These are phyloP conservation scores for Plagodis dolabraria DNA, from an alignment of 2,888 invertebrate genomes.

Conservation along the genomic window DNA sequence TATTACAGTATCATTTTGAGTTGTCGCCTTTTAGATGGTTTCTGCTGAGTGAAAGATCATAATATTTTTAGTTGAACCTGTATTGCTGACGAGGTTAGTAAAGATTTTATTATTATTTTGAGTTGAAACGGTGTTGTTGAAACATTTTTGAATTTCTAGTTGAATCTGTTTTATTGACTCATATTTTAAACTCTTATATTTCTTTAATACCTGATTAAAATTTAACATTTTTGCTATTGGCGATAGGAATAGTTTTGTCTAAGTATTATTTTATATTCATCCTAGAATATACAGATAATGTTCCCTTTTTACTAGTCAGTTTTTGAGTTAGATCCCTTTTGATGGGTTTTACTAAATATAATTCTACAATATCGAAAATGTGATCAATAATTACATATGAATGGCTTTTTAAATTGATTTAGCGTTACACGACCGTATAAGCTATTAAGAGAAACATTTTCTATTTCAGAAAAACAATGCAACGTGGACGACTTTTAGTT, in stretches of 20 bases:
- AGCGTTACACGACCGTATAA: background rate
- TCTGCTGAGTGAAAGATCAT: no score
- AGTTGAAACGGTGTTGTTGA: no score
- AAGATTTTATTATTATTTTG: no score
- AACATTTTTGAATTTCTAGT: background rate
- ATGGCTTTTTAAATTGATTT: conserved; percentile 3
- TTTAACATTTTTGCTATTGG: background rate
- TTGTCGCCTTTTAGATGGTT: conserved; percentile 3
- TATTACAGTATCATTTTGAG: conserved; percentile 3
- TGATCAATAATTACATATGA: background rate
- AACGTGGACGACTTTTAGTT: conserved; percentile 1
- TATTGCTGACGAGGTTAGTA: no score
- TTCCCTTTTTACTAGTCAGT: background rate
- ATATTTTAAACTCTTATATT: conserved; percentile 2
- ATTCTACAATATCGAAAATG: background rate
- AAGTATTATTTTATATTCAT: background rate
- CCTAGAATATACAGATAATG: background rate
- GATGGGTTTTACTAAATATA: background rate
- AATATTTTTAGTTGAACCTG: no score
- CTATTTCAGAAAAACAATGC: conserved; percentile 2
- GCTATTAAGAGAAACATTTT: background rate
- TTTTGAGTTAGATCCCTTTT: conserved; percentile 1
- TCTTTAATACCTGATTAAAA: background rate
- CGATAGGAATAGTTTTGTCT: no score
- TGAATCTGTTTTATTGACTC: no score